Evolutionary conservation across 2,113 vertebrate species (phyloP).

Genomic region (Siphamia tubifer): DNA sequence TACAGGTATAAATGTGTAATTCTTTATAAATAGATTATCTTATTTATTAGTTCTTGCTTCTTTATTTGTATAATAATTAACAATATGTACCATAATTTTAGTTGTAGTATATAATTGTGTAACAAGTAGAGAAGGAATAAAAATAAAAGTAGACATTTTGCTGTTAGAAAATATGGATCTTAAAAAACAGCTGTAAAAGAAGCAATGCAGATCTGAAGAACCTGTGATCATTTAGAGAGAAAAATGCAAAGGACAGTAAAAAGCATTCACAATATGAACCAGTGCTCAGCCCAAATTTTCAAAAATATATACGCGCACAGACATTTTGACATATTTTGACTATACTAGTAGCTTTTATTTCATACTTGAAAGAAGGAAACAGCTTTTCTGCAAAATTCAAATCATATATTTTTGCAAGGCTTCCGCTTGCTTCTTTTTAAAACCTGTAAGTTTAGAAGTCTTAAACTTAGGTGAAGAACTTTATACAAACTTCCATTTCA

Average conservation of each 20-base stretch:
- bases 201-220: no score
- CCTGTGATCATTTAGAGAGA: no score
- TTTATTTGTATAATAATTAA: constrained; percentile 19
- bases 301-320: constrained; percentile 33
- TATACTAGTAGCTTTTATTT: constrained; percentile 3
- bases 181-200: not conserved
- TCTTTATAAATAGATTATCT: constrained; percentile 23
- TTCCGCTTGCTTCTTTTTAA: constrained; percentile 34
- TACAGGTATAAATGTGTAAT: constrained; percentile 15
- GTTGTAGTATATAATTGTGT: constrained; percentile 10
- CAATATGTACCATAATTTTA: not conserved
- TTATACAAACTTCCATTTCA: constrained; percentile 42
- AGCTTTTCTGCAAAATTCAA: constrained; percentile 29
- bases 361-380: constrained; percentile 38
- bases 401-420: constrained; percentile 59
- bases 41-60: not conserved
- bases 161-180: not conserved
- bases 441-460: constrained; percentile 1
- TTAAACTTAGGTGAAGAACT: constrained; percentile 21
- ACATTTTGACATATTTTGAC: constrained; percentile 36
- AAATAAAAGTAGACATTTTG: not conserved
- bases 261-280: constrained; percentile 9
- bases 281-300: constrained; percentile 18
- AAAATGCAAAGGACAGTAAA: constrained; percentile 1
- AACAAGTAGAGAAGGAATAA: not conserved